These are phyloP conservation scores for Eulithis prunata DNA, from an alignment of 2,888 invertebrate species.

Conservation along the genomic window DNA sequence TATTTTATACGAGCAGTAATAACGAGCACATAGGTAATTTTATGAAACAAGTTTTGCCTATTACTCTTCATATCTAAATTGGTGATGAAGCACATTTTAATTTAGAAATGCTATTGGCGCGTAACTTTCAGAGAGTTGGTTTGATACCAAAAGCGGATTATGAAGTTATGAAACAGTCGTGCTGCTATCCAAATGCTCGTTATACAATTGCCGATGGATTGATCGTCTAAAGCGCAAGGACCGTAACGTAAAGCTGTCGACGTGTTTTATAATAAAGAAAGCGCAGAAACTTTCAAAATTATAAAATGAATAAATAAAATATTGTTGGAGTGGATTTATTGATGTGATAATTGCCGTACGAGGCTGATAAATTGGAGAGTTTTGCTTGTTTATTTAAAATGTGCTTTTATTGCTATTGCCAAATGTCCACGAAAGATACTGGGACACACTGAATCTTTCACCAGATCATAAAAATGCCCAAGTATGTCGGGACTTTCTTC, in stretches of 20 bases:
- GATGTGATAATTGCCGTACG: conserved; percentile 30
- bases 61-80: too few relatives aligned
- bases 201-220: neutral
- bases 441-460: too few relatives aligned
- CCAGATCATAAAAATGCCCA: too few relatives aligned
- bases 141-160: neutral
- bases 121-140: neutral
- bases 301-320: conserved; percentile 6
- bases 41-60: too few relatives aligned
- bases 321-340: conserved; percentile 25
- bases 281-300: conserved; percentile 24
- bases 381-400: conserved; percentile 16
- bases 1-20: too few relatives aligned
- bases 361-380: conserved; percentile 11
- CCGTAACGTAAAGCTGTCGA: conserved; percentile 34
- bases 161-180: neutral
- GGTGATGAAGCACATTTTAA: too few relatives aligned
- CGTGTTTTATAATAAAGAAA: conserved; percentile 28
- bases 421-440: neutral
- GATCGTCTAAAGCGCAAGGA: conserved; percentile 23
- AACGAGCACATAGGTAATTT: too few relatives aligned
- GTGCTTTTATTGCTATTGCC: conserved; percentile 18
- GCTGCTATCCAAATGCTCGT: conserved; percentile 15
- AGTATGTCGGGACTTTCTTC: neutral
- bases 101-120: neutral